These are phyloP conservation scores for Phengaris arion DNA, from an alignment of 2,888 invertebrate species.

Conservation along the genomic window DNA sequence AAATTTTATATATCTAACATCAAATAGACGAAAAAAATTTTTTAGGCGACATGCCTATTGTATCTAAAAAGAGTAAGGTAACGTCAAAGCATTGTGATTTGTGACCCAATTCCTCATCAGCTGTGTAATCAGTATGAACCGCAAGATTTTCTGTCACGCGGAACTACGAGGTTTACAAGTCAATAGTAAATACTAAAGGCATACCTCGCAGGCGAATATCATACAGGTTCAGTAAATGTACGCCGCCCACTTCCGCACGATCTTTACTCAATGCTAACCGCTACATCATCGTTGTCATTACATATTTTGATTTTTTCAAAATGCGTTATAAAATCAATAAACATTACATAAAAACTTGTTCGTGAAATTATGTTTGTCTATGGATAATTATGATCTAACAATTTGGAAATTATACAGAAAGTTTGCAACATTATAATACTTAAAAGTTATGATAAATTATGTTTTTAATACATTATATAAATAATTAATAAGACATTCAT, in stretches of 20 bases:
- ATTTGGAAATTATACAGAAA: not conserved
- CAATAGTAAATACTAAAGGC: not conserved
- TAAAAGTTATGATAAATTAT: not conserved
- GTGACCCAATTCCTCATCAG: too few relatives aligned
- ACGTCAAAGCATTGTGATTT: too few relatives aligned
- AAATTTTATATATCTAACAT: too few relatives aligned
- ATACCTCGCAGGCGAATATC: slow-evolving; percentile 2
- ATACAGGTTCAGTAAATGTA: slow-evolving; percentile 10
- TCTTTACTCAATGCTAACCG: slow-evolving; percentile 12
- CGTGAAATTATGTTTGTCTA: not conserved
- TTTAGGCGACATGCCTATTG: too few relatives aligned
- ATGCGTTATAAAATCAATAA: not conserved
- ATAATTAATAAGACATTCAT: not conserved
- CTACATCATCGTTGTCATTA: not conserved
- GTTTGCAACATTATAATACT: not conserved
- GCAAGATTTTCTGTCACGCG: slow-evolving; percentile 1
- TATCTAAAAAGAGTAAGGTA: too few relatives aligned
- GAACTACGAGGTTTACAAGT: not conserved
- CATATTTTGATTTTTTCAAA: too few relatives aligned
- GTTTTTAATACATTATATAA: not conserved
- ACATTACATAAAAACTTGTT: not conserved
- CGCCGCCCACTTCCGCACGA: slow-evolving; percentile 18
- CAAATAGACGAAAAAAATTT: too few relatives aligned
- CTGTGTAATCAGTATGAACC: too few relatives aligned
- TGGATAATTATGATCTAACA: not conserved